Evolutionary conservation across 2,113 vertebrate genomes (phyloP).

Genomic region (Eubucco bourcierii): DNA sequence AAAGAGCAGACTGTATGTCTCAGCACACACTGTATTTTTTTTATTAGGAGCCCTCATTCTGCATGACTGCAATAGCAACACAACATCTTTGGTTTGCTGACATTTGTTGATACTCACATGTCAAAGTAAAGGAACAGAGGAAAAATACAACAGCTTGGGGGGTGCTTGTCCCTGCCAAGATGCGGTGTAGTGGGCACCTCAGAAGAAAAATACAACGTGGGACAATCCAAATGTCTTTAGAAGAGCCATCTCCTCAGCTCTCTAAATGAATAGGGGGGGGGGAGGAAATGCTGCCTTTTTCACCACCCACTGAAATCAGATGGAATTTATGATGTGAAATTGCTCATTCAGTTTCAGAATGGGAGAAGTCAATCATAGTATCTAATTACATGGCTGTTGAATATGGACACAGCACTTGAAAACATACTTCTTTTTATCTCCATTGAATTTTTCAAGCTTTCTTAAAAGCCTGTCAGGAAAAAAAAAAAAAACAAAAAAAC

Average conservation of each 20-base stretch:
- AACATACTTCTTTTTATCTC: neutral
- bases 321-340: conserved; percentile 11
- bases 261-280: neutral
- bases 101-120: neutral
- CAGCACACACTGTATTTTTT: neutral
- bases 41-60: neutral
- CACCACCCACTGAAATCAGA: neutral
- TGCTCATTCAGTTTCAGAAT: neutral
- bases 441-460: neutral
- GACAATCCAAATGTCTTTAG: neutral
- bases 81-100: neutral
- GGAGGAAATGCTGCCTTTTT: conserved; percentile 15
- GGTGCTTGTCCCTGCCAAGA: neutral
- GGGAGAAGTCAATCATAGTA: conserved; percentile 17
- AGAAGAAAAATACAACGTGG: neutral
- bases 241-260: neutral
- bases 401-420: neutral
- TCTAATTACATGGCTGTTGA: conserved; percentile 13
- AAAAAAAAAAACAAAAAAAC: neutral
- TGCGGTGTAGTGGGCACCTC: neutral
- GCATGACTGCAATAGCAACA: neutral
- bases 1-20: conserved; percentile 56
- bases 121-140: neutral
- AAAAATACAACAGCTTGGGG: neutral
- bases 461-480: neutral